Base-by-base conservation (phyloP, 2,888 invertebrate genomes). In the Lithosia quadra region DNA sequence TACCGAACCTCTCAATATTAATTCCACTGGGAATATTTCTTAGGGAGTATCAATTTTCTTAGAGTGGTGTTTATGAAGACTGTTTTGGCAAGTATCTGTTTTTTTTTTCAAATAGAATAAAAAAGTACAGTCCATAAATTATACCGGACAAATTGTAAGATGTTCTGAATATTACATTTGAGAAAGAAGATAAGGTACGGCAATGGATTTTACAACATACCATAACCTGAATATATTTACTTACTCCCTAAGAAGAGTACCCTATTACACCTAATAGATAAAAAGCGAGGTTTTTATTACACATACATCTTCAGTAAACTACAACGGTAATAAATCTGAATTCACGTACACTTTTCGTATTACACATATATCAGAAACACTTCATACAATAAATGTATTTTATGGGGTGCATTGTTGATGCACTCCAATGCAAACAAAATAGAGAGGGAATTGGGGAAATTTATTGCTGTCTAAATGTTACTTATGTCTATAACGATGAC, bases 391-490 rank as follows among this genome's bases (percentile, higher is more conserved):
- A 85, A 84, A 85, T 82, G 81, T 82, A 85, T 82, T 83, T 83
- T 75, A 80, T 85, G 85, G 93, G 93, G 94, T 93, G 92, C 92
- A 93, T 93, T 83, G 75, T 80, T 91, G 88, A 93, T 93, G 90
- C 85, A 88, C 86, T 87, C 76, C 78, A 60, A 49, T 57, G 62
- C 43, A 88, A 87, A 86, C 84, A 87, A 87, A 82, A 83, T 80
- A 82, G 81, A 81, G 78, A 85, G 88, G 86, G 75, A 79, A 83
- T 77, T 84, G 28, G 18, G 56, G 24, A 24, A 34, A 28, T 81
- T 86, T 81, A 79, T 85, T 78, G 81, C 82, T 82, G 85, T 34
- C 34, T 80, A 83, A 86, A 87, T 86, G 82, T 88, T 89, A 84
- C 86, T 85, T 73, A 77, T 81, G 77, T 76, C 79, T 75, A 80